Percentiles rank a stretch among this genome's conserved stretches.
These are phyloP conservation scores for Conus betulinus DNA, from an alignment of 1,140 invertebrate genomes.

Conservation along the genomic window DNA sequence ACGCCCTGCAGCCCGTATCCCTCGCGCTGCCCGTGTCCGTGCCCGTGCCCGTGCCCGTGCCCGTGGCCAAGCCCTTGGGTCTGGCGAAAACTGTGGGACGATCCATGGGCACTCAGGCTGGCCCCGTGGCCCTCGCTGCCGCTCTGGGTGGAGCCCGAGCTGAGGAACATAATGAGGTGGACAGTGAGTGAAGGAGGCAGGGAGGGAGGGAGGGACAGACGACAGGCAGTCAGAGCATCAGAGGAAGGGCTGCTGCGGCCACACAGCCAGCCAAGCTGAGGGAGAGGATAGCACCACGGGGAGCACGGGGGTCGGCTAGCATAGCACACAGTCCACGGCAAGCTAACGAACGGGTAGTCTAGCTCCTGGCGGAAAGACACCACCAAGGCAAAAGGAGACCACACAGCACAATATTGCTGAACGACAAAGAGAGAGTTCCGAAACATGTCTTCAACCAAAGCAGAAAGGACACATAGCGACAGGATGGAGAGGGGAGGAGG, in stretches of 20 bases:
- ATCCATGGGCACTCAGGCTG: slow-evolving; percentile 43
- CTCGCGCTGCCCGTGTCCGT: slow-evolving; percentile 22
- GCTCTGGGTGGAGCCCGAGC: slow-evolving; percentile 48
- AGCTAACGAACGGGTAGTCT: too few species aligned
- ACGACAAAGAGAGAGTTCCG: neutral
- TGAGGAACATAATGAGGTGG: slow-evolving; percentile 31
- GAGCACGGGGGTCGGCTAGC: neutral
- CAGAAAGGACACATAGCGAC: neutral
- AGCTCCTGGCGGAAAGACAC: too few species aligned
- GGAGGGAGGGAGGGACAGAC: neutral
- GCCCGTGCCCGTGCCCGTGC: slow-evolving; percentile 19
- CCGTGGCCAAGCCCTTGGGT: slow-evolving; percentile 27
- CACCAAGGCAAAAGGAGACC: too few species aligned
- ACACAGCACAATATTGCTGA: too few species aligned
- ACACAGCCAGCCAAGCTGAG: neutral
- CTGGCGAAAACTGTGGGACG: slow-evolving; percentile 30
- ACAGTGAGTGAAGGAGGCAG: neutral
- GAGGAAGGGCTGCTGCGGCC: neutral
- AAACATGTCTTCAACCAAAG: neutral
- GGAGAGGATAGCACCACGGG: neutral
- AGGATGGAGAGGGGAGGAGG: neutral
- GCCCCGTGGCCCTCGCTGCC: slow-evolving; percentile 44
- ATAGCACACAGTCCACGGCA: neutral
- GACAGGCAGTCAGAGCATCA: neutral
- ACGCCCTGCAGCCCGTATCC: neutral